phyloP scores from a whole-genome alignment of 2,888 invertebrate genomes.

The Lissonota sp. region DNA sequence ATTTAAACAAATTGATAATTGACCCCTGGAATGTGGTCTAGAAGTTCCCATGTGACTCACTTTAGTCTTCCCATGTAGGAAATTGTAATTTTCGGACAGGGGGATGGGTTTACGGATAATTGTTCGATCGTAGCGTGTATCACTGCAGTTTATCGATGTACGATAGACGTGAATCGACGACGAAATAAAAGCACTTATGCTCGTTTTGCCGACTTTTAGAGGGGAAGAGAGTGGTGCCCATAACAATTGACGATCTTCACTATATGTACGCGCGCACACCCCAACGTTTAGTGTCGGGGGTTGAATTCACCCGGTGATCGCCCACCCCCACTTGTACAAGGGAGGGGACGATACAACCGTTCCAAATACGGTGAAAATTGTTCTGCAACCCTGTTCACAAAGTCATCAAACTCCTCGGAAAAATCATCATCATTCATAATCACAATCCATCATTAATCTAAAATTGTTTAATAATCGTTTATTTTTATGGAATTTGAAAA shows the following conservation, averaged over 20 bases:
- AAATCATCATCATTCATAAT: no score
- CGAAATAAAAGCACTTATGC: conserved; percentile 39
- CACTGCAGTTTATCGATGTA: conserved; percentile 50
- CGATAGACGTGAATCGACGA: conserved; percentile 30
- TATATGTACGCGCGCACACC: not conserved
- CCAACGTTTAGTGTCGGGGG: not conserved
- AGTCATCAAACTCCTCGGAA: no score
- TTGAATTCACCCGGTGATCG: conserved; percentile 6
- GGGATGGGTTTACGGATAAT: conserved; percentile 40
- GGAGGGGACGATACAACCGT: not conserved
- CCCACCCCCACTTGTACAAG: not conserved
- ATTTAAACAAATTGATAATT: no score
- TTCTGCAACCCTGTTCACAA: no score
- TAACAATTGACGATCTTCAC: conserved; percentile 1
- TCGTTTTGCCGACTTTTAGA: conserved; percentile 38
- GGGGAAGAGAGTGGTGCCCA: not conserved
- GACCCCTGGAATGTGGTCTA: no score
- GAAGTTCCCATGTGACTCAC: no score
- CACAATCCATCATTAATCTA: no score
- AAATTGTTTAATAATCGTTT: no score
- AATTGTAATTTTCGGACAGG: not conserved
- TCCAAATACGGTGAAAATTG: not conserved
- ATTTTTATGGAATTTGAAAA: no score
- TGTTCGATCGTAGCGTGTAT: conserved; percentile 25
- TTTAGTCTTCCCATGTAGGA: no score